Evolutionary conservation across 2,888 invertebrate species (phyloP), one percentile per base, ranked within the genome.

Genomic region (Melikaiella ostensackeni): DNA sequence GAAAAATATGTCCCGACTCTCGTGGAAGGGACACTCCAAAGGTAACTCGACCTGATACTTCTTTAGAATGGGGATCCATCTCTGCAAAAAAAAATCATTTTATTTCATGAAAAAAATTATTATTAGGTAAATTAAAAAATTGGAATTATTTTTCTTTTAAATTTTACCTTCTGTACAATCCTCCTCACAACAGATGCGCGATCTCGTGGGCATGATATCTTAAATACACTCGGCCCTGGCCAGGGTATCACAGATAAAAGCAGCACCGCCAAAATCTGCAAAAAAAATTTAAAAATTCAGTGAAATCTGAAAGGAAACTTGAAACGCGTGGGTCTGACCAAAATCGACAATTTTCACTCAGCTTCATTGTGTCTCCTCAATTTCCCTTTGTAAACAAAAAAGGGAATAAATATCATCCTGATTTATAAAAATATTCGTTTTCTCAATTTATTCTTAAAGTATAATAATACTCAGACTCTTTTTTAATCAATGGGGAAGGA

Each of bases 11-110:
- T 98, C 98, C 85, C 97, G 94, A 85, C 95, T 94, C 57, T 96
- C 96, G 92, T 98, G 97, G 91, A 98, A 96, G 63, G 98, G 98
- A 91, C 98, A 98, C 92, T 97, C 97, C 87, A 97, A 91, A 21
- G 97, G 97, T 84, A 98, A 92, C 89, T 95, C 95, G 79, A 97
- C 96, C 92, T 97, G 96, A 93, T 97, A 97, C 91, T 97, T 96
- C 89, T 97, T 97, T 92, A 98, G 93, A 80, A 97, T 95, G 77
- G 98, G 97, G 84, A 96, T 94, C 97, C 97, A 97, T 95, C 97
- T 97, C 94, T 94, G 85, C 16, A 85, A 82, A 59, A 59, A 24
- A 13, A 46, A 33, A 1, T 50, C 66, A 59, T 66, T 16, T 27
- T 8, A 70, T 0, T 21, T 13, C 4, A 11, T 35, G 4, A 24